A percentile compares a stretch with the other conserved stretches of the same genome.
These are phyloP conservation scores for Corythoichthys haematopterus DNA, from an alignment of 2,113 vertebrate species.

Conservation along the genomic window DNA sequence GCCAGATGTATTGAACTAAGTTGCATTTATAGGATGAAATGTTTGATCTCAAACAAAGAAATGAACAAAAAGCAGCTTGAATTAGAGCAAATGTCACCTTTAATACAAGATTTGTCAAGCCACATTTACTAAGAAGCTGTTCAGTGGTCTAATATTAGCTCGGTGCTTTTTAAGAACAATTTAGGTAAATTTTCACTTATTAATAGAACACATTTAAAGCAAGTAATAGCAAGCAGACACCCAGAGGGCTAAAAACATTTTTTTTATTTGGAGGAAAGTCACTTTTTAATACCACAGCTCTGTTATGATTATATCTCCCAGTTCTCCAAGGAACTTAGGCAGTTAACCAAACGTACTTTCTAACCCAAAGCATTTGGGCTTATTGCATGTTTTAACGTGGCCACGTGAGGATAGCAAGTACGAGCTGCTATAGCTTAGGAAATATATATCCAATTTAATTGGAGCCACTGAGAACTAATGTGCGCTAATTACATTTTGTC, in stretches of 20 bases:
- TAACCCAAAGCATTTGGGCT: constrained; percentile 20
- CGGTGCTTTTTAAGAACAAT: not conserved
- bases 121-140: not conserved
- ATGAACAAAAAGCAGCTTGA: constrained; percentile 7
- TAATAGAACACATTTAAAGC: not conserved
- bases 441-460: not conserved
- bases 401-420: constrained; percentile 12
- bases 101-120: not conserved
- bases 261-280: constrained; percentile 1
- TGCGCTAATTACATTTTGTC: not conserved
- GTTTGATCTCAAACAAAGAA: constrained; percentile 29
- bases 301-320: not conserved
- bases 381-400: constrained; percentile 11
- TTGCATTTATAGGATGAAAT: constrained; percentile 34
- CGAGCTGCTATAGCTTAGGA: not conserved
- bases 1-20: constrained; percentile 48
- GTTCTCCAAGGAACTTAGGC: constrained; percentile 15
- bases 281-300: not conserved
- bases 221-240: not conserved
- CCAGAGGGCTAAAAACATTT: not conserved
- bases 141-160: not conserved
- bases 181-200: not conserved
- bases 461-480: not conserved
- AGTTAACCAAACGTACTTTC: constrained; percentile 20
- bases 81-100: not conserved